These are phyloP conservation scores for Pherbina coryleti DNA, from an alignment of 2,888 invertebrate species.

Conservation along the genomic window DNA sequence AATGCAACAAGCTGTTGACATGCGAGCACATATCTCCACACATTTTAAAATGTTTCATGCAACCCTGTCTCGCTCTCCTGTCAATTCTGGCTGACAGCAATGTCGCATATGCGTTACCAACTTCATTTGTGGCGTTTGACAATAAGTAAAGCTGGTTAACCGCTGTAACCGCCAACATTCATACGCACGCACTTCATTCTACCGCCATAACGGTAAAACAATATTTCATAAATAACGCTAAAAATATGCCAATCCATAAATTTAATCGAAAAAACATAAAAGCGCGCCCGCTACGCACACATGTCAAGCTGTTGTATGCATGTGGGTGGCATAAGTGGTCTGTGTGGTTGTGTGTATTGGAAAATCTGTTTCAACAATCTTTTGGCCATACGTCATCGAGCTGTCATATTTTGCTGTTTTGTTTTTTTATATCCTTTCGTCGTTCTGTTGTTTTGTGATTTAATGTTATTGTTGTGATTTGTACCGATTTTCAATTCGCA, in stretches of 20 bases:
- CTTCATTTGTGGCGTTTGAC: slow-evolving; percentile 18
- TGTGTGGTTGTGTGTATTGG: not conserved
- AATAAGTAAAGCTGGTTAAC: slow-evolving; percentile 41
- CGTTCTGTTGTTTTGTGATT: not conserved
- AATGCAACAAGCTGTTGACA: not conserved
- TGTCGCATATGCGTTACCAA: slow-evolving; percentile 26
- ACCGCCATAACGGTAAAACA: slow-evolving; percentile 33
- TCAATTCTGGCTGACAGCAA: not conserved
- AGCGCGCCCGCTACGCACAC: not conserved
- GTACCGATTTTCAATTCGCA: slow-evolving; percentile 7
- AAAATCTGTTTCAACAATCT: slow-evolving; percentile 28
- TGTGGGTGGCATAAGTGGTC: not conserved
- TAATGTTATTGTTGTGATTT: slow-evolving; percentile 12
- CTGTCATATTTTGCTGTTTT: slow-evolving; percentile 27
- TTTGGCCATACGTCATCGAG: slow-evolving; percentile 31
- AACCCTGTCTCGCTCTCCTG: not conserved
- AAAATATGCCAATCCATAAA: slow-evolving; percentile 55
- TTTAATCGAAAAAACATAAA: slow-evolving; percentile 61
- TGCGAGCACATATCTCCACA: not conserved
- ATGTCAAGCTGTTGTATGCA: slow-evolving; percentile 8
- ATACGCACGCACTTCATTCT: slow-evolving; percentile 32
- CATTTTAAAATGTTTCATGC: not conserved
- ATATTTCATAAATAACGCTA: slow-evolving; percentile 30
- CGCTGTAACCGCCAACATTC: slow-evolving; percentile 45
- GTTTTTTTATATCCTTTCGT: not conserved